Evolutionary conservation across 1,140 invertebrate genomes (phyloP).

Genomic region (Dendrolimus punctatus): DNA sequence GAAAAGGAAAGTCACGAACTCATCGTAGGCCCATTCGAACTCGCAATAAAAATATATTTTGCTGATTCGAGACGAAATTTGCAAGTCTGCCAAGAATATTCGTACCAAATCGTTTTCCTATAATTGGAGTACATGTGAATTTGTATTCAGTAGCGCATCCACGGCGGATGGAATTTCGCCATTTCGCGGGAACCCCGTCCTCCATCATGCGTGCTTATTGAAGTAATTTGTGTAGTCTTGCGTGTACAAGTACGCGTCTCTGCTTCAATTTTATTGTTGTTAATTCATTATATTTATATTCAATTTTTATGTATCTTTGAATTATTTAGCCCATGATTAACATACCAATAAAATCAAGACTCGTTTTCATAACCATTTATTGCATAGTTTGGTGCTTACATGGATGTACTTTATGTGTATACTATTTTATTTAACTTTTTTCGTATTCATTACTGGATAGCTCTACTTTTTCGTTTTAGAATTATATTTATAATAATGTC

Average conservation of each 20-base stretch:
- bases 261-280: conserved; percentile 20
- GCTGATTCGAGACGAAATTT: conserved; percentile 66
- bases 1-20: conserved; percentile 45
- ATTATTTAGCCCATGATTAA: too few relatives aligned
- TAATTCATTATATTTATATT: background rate
- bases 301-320: too few relatives aligned
- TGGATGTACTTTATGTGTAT: too few relatives aligned
- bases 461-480: too few relatives aligned
- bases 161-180: conserved; percentile 56
- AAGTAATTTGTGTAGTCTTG: conserved; percentile 53
- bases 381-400: too few relatives aligned
- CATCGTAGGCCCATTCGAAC: conserved; percentile 39
- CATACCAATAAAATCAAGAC: too few relatives aligned
- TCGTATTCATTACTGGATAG: too few relatives aligned
- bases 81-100: conserved; percentile 72
- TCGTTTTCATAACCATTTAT: too few relatives aligned
- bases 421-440: too few relatives aligned
- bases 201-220: conserved; percentile 66
- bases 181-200: conserved; percentile 53
- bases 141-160: conserved; percentile 68
- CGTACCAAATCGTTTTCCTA: conserved; percentile 70
- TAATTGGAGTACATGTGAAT: conserved; percentile 72
- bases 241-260: conserved; percentile 13
- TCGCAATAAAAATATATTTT: conserved; percentile 66
- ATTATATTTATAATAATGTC: too few relatives aligned